Conservation (phyloP, 1,140 invertebrate species). For the Oscheius sp. region DNA sequence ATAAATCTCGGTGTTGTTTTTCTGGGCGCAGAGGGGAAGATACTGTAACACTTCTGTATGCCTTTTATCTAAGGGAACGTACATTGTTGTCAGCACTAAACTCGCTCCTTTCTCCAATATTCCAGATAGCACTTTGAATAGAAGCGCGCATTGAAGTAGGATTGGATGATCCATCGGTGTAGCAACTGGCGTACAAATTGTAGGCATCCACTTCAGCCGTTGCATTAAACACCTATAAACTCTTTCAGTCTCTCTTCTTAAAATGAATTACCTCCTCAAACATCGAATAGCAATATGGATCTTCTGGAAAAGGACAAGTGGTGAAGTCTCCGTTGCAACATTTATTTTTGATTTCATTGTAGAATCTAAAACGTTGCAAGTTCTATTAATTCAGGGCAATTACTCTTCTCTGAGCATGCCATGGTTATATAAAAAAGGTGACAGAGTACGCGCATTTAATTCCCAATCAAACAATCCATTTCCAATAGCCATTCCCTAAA, state of each 20-base stretch:
- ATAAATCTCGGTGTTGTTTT: conserved; percentile 18
- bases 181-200: conserved; percentile 27
- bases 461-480: conserved; percentile 28
- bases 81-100: neutral
- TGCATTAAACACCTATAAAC: conserved; percentile 9
- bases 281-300: conserved; percentile 36
- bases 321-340: conserved; percentile 29
- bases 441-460: conserved; percentile 15
- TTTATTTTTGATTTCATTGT: conserved; percentile 4
- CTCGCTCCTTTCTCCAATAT: neutral
- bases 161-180: conserved; percentile 1
- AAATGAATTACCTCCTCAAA: conserved; percentile 29
- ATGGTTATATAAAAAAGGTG: conserved; percentile 30
- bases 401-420: conserved; percentile 29
- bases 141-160: no score
- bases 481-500: conserved; percentile 38
- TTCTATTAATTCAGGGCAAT: neutral
- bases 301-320: conserved; percentile 21
- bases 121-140: no score
- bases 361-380: conserved; percentile 22
- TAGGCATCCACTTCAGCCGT: conserved; percentile 13
- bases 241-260: no score
- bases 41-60: conserved; percentile 47
- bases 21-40: conserved; percentile 26
- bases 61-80: neutral